These are phyloP conservation scores for Corythoichthys intestinalis DNA, from an alignment of 2,113 vertebrate species.

Conservation along the genomic window DNA sequence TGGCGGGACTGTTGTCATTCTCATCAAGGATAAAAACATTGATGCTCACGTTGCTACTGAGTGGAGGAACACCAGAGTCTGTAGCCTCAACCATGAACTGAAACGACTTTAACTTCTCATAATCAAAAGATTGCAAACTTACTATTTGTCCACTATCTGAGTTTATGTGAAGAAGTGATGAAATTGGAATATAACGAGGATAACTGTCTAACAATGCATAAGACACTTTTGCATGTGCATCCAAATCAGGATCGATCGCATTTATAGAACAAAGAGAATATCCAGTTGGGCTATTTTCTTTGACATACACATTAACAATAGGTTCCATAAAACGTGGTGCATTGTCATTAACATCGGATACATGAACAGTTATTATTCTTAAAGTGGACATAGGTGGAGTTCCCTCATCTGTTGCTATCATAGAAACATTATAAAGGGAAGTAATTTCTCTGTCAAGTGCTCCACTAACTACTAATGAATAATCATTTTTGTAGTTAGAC, in stretches of 20 bases:
- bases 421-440: slow-evolving; percentile 74
- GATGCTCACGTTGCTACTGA: slow-evolving; percentile 41
- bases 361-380: slow-evolving; percentile 65
- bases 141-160: slow-evolving; percentile 14
- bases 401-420: slow-evolving; percentile 77
- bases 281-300: slow-evolving; percentile 78
- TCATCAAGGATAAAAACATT: neutral
- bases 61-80: slow-evolving; percentile 49
- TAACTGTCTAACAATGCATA: slow-evolving; percentile 68
- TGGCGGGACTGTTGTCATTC: neutral
- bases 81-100: slow-evolving; percentile 48
- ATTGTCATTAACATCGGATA: slow-evolving; percentile 87
- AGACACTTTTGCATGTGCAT: slow-evolving; percentile 71
- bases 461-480: slow-evolving; percentile 75
- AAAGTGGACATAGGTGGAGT: slow-evolving; percentile 71
- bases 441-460: slow-evolving; percentile 76
- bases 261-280: slow-evolving; percentile 68
- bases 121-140: slow-evolving; percentile 49
- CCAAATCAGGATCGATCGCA: slow-evolving; percentile 74
- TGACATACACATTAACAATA: slow-evolving; percentile 70
- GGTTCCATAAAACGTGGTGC: slow-evolving; percentile 71
- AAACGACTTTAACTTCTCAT: slow-evolving; percentile 41
- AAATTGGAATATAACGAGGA: slow-evolving; percentile 50
- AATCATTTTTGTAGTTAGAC: slow-evolving; percentile 80
- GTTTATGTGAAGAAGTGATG: slow-evolving; percentile 62